Evolutionary conservation across 2,888 invertebrate species (phyloP).

Genomic region (Allacma fusca): DNA sequence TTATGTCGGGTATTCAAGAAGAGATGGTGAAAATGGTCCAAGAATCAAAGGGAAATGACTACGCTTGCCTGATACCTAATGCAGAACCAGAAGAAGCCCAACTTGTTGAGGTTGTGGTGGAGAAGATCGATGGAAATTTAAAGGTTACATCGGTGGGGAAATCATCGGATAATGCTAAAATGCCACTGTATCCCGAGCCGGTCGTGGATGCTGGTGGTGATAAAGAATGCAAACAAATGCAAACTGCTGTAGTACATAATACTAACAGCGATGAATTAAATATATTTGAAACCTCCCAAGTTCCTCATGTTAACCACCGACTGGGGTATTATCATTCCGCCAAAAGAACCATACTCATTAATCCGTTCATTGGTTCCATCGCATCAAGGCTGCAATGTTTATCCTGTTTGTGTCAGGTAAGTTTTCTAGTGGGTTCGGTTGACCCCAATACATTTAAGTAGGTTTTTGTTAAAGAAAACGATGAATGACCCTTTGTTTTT

Average conservation of each 20-base stretch:
- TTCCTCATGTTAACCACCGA: conserved; percentile 31
- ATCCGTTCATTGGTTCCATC: conserved; percentile 39
- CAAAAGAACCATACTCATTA: conserved; percentile 1
- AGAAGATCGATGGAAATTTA: conserved; percentile 16
- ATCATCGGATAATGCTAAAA: background rate
- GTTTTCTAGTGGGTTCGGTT: background rate
- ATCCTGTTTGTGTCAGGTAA: conserved; percentile 36
- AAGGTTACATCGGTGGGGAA: background rate
- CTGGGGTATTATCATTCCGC: conserved; percentile 40
- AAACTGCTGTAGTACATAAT: background rate
- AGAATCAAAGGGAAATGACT: conserved; percentile 34
- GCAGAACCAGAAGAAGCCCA: conserved; percentile 25
- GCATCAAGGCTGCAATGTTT: conserved; percentile 38
- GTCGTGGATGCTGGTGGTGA: conserved; percentile 31
- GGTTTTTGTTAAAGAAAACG: background rate
- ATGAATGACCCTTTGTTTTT: background rate
- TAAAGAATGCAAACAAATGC: background rate
- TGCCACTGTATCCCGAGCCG: too few relatives aligned
- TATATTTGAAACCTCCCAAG: background rate
- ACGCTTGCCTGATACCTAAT: conserved; percentile 39
- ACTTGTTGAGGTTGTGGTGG: conserved; percentile 36
- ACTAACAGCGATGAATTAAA: background rate
- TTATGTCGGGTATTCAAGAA: conserved; percentile 45
- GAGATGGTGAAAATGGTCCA: conserved; percentile 33
- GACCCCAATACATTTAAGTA: background rate